These are phyloP conservation scores for Grammomys surdaster DNA, from an alignment of 2,113 vertebrate species.

Conservation along the genomic window DNA sequence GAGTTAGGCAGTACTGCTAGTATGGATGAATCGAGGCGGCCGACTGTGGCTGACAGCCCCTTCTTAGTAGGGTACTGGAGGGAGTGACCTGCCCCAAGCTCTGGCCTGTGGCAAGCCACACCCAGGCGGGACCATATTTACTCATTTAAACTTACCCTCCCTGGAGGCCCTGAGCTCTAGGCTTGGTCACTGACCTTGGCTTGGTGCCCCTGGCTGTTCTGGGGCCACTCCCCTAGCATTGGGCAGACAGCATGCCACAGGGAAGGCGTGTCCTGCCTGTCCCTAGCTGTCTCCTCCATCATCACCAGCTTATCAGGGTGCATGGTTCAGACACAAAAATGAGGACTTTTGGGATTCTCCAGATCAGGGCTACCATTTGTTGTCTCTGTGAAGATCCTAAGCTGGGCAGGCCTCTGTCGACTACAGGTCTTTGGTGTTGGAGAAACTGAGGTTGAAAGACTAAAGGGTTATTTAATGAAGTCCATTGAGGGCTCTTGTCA, in stretches of 20 bases:
- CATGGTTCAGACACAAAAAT: neutral
- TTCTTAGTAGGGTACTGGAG: neutral
- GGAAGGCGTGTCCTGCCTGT: neutral
- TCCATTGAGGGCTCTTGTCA: neutral
- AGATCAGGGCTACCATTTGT: neutral
- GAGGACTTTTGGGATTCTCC: neutral
- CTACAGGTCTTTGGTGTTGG: neutral
- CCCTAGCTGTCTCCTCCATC: neutral
- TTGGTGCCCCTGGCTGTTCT: slow-evolving; percentile 61
- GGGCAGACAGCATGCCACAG: slow-evolving; percentile 21
- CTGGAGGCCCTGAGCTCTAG: slow-evolving; percentile 63
- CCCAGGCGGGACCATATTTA: slow-evolving; percentile 80
- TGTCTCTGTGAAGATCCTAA: neutral
- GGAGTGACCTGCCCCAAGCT: slow-evolving; percentile 39
- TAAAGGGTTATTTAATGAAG: neutral
- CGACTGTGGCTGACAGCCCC: neutral
- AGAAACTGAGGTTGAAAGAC: slow-evolving; percentile 22
- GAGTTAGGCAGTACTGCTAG: neutral
- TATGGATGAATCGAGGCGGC: neutral
- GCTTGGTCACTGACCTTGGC: slow-evolving; percentile 79
- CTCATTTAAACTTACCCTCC: slow-evolving; percentile 78
- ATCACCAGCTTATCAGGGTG: neutral
- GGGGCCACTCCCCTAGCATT: slow-evolving; percentile 58
- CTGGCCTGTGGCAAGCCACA: slow-evolving; percentile 65
- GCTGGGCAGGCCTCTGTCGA: neutral